Evolutionary conservation across 2,797 vertebrate genomes (phyloP), one percentile per base, ranked within the genome.

Genomic region (Myotis planiceps): DNA sequence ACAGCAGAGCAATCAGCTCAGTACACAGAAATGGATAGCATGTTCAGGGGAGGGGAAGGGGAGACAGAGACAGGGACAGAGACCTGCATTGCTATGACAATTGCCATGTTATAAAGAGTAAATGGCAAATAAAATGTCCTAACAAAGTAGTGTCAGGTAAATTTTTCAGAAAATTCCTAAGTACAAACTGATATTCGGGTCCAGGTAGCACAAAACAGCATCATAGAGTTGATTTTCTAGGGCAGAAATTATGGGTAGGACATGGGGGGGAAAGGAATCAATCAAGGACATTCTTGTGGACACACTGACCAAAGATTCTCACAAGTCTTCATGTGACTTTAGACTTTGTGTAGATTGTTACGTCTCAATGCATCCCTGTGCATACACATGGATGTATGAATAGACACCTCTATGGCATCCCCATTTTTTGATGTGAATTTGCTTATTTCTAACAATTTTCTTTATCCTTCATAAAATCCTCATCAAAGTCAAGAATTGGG

Each of bases 161-260:
- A 51, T 84, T 86, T 21, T 21, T 76, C 47, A 91, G 74, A 58
- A 84, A 58, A 75, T 51, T 34, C 42, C 65, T 25, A 45, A 88
- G 2, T 19, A 34, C 23, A 90, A 66, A 34, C 3, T 10, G 37
- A 83, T 7, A 42, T 27, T 58, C 37, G 32, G 25, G 1, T 2
- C 2, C 16, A 76, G 1, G 3, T 9, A 45, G 49, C 37, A 79
- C 14, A 71, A 53, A 85, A 32, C 13, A 82, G 16, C 0, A 32
- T 14, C 10, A 7, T 4, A 42, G 0, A 25, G 6, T 18, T 75
- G 29, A 79, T 9, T 55, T 63, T 96, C 71, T 23, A 69, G 27
- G 14, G 2, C 25, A 95, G 12, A 37, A 60, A 37, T 63, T 15
- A 29, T 3, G 3, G 21, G 18, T 12, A 29, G 39, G 34, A 51